Percentiles rank a stretch among this genome's conserved stretches.
Conservation (phyloP, 1,140 invertebrate species). For the Pteromalus puparum region DNA sequence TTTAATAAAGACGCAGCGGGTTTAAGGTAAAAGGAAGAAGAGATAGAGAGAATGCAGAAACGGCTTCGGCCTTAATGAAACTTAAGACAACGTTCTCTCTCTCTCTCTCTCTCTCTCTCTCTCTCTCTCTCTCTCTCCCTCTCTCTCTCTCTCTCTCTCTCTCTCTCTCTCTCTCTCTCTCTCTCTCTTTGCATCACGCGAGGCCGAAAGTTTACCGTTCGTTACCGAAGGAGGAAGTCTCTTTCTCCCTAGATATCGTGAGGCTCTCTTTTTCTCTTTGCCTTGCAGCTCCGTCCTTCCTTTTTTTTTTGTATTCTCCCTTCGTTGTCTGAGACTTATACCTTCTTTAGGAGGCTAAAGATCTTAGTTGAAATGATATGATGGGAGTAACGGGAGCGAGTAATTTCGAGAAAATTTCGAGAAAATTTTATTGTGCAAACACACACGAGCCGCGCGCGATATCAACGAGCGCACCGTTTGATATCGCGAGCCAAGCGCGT, state of each 20-base stretch:
- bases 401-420: no score
- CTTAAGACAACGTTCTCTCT: constrained; percentile 56
- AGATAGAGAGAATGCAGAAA: constrained; percentile 51
- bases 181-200: constrained; percentile 39
- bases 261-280: neutral
- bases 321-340: no score
- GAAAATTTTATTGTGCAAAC: constrained; percentile 60
- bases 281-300: no score
- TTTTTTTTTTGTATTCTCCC: no score
- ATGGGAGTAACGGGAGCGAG: no score
- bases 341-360: no score
- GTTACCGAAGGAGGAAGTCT: constrained; percentile 30
- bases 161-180: no score
- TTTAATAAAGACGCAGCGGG: no score
- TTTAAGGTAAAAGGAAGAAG: neutral
- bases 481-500: neutral
- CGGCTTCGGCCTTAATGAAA: constrained; percentile 63
- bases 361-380: no score
- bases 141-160: no score
- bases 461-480: constrained; percentile 42
- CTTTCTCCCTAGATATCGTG: constrained; percentile 9
- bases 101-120: no score
- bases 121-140: no score
- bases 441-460: constrained; percentile 6
- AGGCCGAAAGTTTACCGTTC: constrained; percentile 47